A percentile compares a stretch with the other conserved stretches of the same genome.
Conservation (phyloP, 2,797 vertebrate genomes). For the Anolis apletophallus region DNA sequence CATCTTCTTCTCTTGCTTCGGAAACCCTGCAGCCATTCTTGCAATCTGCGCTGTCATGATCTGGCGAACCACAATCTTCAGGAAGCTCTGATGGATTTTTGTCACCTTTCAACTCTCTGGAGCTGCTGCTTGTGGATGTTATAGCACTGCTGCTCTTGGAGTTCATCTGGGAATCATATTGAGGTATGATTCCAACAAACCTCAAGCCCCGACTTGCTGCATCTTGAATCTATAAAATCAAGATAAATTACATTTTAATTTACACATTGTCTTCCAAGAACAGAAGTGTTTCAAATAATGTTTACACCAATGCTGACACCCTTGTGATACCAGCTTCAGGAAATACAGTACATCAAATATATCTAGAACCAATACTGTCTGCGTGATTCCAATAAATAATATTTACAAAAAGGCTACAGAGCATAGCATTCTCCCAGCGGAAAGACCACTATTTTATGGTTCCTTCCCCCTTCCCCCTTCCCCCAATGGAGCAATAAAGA, state of each 20-base stretch:
- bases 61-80: slow-evolving; percentile 50
- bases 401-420: no score
- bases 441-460: slow-evolving; percentile 52
- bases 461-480: neutral
- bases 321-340: no score
- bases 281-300: slow-evolving; percentile 66
- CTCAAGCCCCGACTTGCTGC: slow-evolving; percentile 92
- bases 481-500: slow-evolving; percentile 33
- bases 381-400: no score
- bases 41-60: slow-evolving; percentile 53
- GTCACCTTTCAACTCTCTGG: slow-evolving; percentile 58
- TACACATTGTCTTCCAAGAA: slow-evolving; percentile 60
- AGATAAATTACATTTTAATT: slow-evolving; percentile 72
- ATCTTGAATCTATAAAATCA: slow-evolving; percentile 90
- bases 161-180: slow-evolving; percentile 79
- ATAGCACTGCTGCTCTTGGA: slow-evolving; percentile 56
- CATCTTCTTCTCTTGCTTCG: slow-evolving; percentile 31
- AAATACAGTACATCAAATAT: no score
- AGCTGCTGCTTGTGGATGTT: slow-evolving; percentile 63
- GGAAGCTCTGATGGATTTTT: slow-evolving; percentile 58
- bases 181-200: slow-evolving; percentile 92
- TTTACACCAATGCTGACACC: slow-evolving; percentile 26
- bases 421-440: slow-evolving; percentile 14
- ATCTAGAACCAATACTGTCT: no score
- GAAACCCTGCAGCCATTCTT: slow-evolving; percentile 50